These are phyloP conservation scores for Phorcus lineatus DNA, from an alignment of 2,888 invertebrate species.

Conservation along the genomic window DNA sequence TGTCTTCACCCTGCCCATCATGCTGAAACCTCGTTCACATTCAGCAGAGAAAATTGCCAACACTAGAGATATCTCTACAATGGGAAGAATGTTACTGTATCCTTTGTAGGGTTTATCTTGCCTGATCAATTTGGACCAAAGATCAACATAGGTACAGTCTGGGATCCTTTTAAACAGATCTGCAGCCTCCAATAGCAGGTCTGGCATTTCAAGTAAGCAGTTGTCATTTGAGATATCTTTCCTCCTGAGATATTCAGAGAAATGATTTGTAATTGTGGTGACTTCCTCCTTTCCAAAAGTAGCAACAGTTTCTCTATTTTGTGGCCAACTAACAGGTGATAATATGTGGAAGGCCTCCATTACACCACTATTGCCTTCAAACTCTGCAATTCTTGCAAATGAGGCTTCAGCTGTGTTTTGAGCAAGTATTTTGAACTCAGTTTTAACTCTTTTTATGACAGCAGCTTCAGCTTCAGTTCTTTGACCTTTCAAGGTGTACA, in stretches of 20 bases:
- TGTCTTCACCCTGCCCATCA: constrained; percentile 8
- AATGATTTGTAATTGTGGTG: no score
- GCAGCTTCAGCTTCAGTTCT: no score
- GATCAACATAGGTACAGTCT: constrained; percentile 3
- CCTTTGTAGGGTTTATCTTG: background rate
- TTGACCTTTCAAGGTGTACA: no score
- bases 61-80: background rate
- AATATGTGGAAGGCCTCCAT: no score
- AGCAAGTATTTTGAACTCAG: no score
- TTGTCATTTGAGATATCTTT: background rate
- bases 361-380: no score
- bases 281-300: no score
- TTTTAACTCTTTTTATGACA: no score
- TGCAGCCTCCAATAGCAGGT: constrained; percentile 15
- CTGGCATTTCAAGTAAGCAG: constrained; percentile 4
- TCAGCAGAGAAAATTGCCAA: background rate
- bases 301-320: no score
- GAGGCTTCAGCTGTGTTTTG: no score
- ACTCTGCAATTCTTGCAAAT: no score
- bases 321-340: no score
- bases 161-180: background rate
- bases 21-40: background rate
- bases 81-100: constrained; percentile 10
- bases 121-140: background rate
- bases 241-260: background rate